These are phyloP conservation scores for Actenoides lindsayi DNA, from an alignment of 2,113 vertebrate genomes.

Conservation along the genomic window DNA sequence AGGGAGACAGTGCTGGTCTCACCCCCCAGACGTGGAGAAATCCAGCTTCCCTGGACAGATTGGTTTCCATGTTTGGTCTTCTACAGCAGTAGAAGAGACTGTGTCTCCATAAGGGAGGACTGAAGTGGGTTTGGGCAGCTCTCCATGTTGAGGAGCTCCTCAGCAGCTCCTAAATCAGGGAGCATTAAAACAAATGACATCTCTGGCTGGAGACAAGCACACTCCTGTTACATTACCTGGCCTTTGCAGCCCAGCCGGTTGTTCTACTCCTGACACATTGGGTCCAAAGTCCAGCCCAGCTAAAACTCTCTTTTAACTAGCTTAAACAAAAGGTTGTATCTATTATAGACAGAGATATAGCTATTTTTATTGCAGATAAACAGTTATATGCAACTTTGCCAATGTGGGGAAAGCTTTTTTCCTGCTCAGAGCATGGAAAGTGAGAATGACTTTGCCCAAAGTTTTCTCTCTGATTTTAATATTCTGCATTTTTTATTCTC, in stretches of 20 bases:
- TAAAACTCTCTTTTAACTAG: not conserved
- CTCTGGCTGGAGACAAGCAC: accelerated
- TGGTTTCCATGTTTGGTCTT: not conserved
- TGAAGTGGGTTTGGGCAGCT: accelerated
- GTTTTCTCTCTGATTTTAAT: not conserved
- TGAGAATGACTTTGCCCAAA: not conserved
- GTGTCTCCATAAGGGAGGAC: not conserved
- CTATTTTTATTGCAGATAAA: not conserved
- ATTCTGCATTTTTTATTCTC: not conserved
- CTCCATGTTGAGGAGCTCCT: not conserved
- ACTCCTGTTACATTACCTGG: accelerated
- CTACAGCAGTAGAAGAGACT: not conserved
- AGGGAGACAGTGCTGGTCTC: not conserved
- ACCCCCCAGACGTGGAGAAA: not conserved
- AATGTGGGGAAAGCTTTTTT: not conserved
- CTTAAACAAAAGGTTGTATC: not conserved
- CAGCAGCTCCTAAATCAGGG: not conserved
- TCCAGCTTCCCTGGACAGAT: not conserved
- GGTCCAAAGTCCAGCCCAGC: not conserved
- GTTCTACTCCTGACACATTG: not conserved
- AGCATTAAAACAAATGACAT: not conserved
- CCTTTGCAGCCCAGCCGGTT: not conserved
- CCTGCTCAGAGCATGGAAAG: not conserved
- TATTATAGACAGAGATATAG: not conserved
- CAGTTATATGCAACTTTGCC: not conserved